Evolutionary conservation across 2,888 invertebrate genomes (phyloP), one percentile per base, ranked within the genome.

Genomic region (Nemotelus pantherinus): DNA sequence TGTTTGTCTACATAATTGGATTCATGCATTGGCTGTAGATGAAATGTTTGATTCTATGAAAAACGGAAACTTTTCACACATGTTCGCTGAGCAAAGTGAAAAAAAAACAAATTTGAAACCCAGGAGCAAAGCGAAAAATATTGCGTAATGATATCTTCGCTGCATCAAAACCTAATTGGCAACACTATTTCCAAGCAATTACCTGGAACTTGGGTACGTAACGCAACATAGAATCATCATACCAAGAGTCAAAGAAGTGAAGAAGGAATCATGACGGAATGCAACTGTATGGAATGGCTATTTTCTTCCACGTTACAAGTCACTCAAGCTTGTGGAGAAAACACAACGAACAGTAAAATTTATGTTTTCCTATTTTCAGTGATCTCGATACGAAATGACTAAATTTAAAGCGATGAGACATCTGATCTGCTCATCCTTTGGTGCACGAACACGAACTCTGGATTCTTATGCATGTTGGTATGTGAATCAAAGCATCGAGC

Each of bases 391-490:
- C 45, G 72, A 58, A 47, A 72, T 72, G 72, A 72, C 72, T 72
- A 72, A 74, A 74, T 74, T 74, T 74, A 60, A 74, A 74, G 50
- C 50, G 48, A 74, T 74, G 74, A 41, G 60, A 74, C 74, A 74
- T 60, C 74, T 60, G 60, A 48, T 68, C 41, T 60, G 60, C 25
- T 60, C 60, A 5, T 7, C 57, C 7, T 63, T 63, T 63, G 63
- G 5, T 2, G 39, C 63, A 9, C 25, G 5, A 43, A 63, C 10
- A 57, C 25, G 57, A 25, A 57, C 25, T 10, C 39, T 63, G 53
- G 53, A 53, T 53, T 39, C n/a, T 63, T 7, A 25, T 63, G 63
- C 63, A 63, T 63, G 63, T 63, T 43, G 63, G 63, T 25, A 63
- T 63, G 7, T 53, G 53, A 25, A 25, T 25, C 25, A 25, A 25